Conservation (phyloP, 1,140 invertebrate species). For the Macrocentrus cingulum region DNA sequence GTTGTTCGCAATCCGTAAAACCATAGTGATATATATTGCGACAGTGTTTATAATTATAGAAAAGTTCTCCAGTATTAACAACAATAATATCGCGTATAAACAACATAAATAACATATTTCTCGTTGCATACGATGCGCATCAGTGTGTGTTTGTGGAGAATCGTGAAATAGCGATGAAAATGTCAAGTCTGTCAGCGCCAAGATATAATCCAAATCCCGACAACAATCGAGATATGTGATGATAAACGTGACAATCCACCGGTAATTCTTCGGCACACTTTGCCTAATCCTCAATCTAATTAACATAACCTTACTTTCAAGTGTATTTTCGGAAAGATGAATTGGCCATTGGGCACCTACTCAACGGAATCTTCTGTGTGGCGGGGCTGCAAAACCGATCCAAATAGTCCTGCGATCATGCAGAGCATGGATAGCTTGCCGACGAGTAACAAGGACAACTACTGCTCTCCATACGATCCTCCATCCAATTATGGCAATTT, state of each 20-base stretch:
- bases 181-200: too few species aligned
- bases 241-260: neutral
- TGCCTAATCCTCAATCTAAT: neutral
- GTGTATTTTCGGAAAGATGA: constrained; percentile 20
- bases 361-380: constrained; percentile 7
- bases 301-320: neutral
- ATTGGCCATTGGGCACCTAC: constrained; percentile 19
- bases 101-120: too few species aligned
- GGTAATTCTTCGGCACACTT: neutral
- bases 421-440: constrained; percentile 44
- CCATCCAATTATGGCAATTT: constrained; percentile 21
- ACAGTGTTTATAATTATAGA: too few species aligned
- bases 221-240: too few species aligned
- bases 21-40: too few species aligned
- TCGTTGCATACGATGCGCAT: too few species aligned
- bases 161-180: too few species aligned
- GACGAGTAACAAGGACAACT: constrained; percentile 34
- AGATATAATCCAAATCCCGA: too few species aligned
- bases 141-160: too few species aligned
- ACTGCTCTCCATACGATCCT: constrained; percentile 10
- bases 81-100: too few species aligned
- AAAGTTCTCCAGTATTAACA: too few species aligned
- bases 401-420: constrained; percentile 41
- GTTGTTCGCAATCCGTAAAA: neutral
- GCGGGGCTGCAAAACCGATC: constrained; percentile 13